Base-by-base conservation (phyloP, 2,888 invertebrate species). In the Acanthacorydalis orientalis region DNA sequence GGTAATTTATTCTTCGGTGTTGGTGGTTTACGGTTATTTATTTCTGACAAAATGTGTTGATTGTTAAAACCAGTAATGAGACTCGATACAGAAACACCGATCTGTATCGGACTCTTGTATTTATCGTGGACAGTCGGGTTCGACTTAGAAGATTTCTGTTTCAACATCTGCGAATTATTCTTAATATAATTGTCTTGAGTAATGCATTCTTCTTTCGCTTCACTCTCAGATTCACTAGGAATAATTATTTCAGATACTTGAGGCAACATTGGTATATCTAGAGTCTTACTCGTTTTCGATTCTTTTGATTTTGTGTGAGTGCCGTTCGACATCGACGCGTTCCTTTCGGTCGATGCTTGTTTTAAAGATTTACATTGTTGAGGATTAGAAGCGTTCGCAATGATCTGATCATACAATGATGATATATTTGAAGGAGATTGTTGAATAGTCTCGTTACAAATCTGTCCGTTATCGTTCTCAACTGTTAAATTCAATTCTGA, bases 171-270 rank as follows among this genome's bases (percentile, higher is more conserved):
- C 2, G 64, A 59, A 51, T 63, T 67, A 51, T 65, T 67, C 54
- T 64, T 66, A 15, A 66, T 60, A 51, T 67, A 67, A 51, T 65
- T 67, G 50, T 68, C 67, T 49, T 63, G 63, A 39, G 53, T 58
- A 23, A 65, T 61, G 44, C 62, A 60, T 40, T 58, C 55, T 48
- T 59, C 55, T 33, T 56, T 51, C 32, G 58, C 57, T 44, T 60
- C 60, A 32, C 34, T 48, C 12, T 75, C 71, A 48, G 70, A 72
- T 59, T 77, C 77, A 49, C 77, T 81, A 1, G 81, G 80, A 51
- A 78, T 80, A 50, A 82, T 77, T 48, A 82, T 81, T 60, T 80
- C 81, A 39, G 80, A 80, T 51, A 82, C 82, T 64, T 80, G 81
- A 37, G 82, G 81, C 58, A 82, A 70, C 67, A 78, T 81, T 51